A percentile compares a stretch with the other conserved stretches of the same genome.
These are phyloP conservation scores for Eulemur coronatus DNA, from an alignment of 2,797 vertebrate species.

Conservation along the genomic window DNA sequence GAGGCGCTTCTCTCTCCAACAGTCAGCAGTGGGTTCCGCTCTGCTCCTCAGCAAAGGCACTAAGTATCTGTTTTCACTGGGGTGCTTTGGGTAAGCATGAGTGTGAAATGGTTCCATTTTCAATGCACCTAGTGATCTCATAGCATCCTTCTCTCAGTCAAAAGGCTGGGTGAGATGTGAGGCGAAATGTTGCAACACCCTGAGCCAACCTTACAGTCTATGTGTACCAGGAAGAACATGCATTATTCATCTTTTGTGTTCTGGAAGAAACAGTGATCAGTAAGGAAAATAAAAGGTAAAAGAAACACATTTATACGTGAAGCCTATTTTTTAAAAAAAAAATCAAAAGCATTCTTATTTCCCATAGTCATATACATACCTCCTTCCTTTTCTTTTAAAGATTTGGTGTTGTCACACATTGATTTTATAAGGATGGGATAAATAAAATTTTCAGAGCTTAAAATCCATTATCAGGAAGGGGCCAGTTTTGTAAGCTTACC, in stretches of 20 bases:
- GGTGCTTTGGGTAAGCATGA: conserved; percentile 75
- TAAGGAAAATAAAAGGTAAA: conserved; percentile 33
- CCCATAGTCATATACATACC: not conserved
- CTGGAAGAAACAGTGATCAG: conserved; percentile 60
- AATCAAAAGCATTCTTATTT: conserved; percentile 7
- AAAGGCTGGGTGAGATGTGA: conserved; percentile 76
- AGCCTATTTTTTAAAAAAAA: not conserved
- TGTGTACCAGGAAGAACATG: conserved; percentile 40
- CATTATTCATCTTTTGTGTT: conserved; percentile 56
- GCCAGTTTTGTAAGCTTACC: not conserved
- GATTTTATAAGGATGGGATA: not conserved
- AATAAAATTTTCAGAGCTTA: not conserved
- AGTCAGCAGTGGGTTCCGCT: conserved; percentile 77
- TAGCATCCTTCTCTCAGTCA: conserved; percentile 77
- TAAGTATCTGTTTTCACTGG: conserved; percentile 73
- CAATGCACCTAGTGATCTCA: conserved; percentile 79
- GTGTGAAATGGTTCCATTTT: conserved; percentile 81
- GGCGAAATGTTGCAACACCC: conserved; percentile 83
- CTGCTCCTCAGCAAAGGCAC: conserved; percentile 64
- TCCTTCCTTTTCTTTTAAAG: not conserved
- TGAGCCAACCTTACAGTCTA: conserved; percentile 41
- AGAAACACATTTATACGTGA: conserved; percentile 39
- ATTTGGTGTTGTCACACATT: not conserved
- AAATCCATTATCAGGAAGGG: not conserved
- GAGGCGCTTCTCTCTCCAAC: conserved; percentile 77